Evolutionary conservation across 2,113 vertebrate species (phyloP), one percentile per base, ranked within the genome.

Genomic region (Chaetorhynchus papuensis): DNA sequence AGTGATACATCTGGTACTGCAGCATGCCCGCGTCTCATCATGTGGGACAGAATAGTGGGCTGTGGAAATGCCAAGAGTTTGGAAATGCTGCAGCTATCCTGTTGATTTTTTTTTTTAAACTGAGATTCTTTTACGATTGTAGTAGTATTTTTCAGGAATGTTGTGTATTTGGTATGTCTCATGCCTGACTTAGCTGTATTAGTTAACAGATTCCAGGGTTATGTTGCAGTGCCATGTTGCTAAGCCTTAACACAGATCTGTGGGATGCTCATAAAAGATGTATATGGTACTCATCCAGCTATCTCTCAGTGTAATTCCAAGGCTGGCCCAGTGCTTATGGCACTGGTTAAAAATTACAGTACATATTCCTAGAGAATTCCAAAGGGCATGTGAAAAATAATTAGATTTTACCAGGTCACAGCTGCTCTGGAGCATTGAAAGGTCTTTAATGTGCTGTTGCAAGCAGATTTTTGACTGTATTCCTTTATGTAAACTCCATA

Each of bases 351-450:
- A 96, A 97, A 95, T 90, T 87, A 54, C 92, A 94, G 78, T 90
- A 94, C 86, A 85, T 97, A 94, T 96, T 97, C 94, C 83, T 94
- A 85, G 95, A 98, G 87, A 97, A 96, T 98, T 98, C 96, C 82
- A 95, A 96, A 65, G 87, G 87, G 74, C 94, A 83, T 83, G 83
- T 90, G 85, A 97, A 94, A 97, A 97, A 98, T 97, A 97, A 98
- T 98, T 98, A 96, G 92, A 95, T 98, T 98, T 98, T 97, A 95
- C 71, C 96, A 88, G 87, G 97, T 98, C 92, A 96, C 93, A 97
- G 92, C 96, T 96, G 93, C 91, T 92, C 93, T 95, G 83, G 85
- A 95, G 95, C 96, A 95, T 90, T 91, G 84, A 98, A 97, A 95
- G 83, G 54, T 91, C 90, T 88, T 96, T 17, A 92, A 96, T 96